Percentiles rank a stretch among this genome's conserved stretches.
Evolutionary conservation across 2,113 vertebrate genomes (phyloP).

Genomic region (Pelmatolapia mariae): DNA sequence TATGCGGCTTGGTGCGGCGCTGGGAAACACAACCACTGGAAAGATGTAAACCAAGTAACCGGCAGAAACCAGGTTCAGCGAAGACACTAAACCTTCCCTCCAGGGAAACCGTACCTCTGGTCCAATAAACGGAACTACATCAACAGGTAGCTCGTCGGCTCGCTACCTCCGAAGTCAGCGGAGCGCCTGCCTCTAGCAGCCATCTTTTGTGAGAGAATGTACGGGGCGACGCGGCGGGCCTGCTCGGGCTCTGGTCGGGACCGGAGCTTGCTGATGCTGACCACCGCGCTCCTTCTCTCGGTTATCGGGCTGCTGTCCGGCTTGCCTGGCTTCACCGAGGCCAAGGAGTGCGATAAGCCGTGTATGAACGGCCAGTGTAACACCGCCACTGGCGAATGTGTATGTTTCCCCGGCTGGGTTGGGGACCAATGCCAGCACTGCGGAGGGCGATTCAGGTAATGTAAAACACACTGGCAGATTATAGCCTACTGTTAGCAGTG

Average conservation of each 20-base stretch:
- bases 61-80: background rate
- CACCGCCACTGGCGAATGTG: slow-evolving; percentile 78
- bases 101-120: background rate
- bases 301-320: slow-evolving; percentile 50
- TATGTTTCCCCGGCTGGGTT: slow-evolving; percentile 88
- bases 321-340: slow-evolving; percentile 64
- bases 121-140: background rate
- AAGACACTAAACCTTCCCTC: background rate
- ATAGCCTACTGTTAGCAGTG: background rate
- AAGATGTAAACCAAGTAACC: slow-evolving; percentile 60
- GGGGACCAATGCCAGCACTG: slow-evolving; percentile 98
- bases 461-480: background rate
- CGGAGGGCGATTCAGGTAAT: slow-evolving; percentile 92
- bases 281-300: slow-evolving; percentile 51
- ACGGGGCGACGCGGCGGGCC: slow-evolving; percentile 63
- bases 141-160: background rate
- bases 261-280: slow-evolving; percentile 51
- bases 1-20: slow-evolving; percentile 65
- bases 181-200: slow-evolving; percentile 46
- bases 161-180: background rate
- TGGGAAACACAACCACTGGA: slow-evolving; percentile 50
- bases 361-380: slow-evolving; percentile 89
- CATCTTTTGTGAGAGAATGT: slow-evolving; percentile 70
- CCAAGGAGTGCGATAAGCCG: slow-evolving; percentile 88
- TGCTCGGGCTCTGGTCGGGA: slow-evolving; percentile 51